These are phyloP conservation scores for Eumacrocentrus americanus DNA, from an alignment of 2,888 invertebrate species.

Conservation along the genomic window DNA sequence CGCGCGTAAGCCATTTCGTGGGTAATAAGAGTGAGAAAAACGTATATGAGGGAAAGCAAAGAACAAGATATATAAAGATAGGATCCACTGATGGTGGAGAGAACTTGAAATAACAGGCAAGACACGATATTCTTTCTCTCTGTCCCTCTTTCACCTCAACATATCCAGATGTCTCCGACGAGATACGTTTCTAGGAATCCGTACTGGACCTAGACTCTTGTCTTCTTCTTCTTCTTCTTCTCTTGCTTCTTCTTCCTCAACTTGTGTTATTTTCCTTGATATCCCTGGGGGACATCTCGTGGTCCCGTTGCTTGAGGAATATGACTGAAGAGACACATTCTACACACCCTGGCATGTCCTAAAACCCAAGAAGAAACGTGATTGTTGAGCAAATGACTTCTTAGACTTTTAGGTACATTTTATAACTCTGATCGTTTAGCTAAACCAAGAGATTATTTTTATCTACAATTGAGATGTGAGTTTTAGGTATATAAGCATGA, in stretches of 20 bases:
- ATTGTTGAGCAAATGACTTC: conserved; percentile 57
- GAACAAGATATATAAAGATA: conserved; percentile 14
- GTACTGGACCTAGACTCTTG: conserved; percentile 38
- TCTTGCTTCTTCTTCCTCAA: conserved; percentile 29
- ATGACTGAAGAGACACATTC: conserved; percentile 12
- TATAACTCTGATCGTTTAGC: conserved; percentile 37
- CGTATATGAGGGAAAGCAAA: conserved; percentile 1
- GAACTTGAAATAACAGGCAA: neutral
- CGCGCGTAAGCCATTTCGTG: conserved; percentile 1
- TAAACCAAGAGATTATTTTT: neutral
- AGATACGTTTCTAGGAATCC: conserved; percentile 56
- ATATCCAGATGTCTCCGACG: conserved; percentile 48
- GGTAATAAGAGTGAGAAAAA: conserved; percentile 1
- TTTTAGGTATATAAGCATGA: too few species aligned
- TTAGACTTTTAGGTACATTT: conserved; percentile 51
- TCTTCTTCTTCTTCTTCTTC: conserved; percentile 40
- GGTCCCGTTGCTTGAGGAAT: conserved; percentile 1
- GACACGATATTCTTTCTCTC: conserved; percentile 4
- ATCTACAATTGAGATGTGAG: too few species aligned
- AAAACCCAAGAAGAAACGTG: conserved; percentile 48
- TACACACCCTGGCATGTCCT: conserved; percentile 10
- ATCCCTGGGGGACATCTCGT: conserved; percentile 33
- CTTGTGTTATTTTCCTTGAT: neutral
- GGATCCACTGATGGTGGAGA: neutral
- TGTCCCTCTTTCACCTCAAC: conserved; percentile 24